A percentile compares a stretch with the other conserved stretches of the same genome.
Conservation (phyloP, 1,140 invertebrate species). For the Leguminivora glycinivorella region DNA sequence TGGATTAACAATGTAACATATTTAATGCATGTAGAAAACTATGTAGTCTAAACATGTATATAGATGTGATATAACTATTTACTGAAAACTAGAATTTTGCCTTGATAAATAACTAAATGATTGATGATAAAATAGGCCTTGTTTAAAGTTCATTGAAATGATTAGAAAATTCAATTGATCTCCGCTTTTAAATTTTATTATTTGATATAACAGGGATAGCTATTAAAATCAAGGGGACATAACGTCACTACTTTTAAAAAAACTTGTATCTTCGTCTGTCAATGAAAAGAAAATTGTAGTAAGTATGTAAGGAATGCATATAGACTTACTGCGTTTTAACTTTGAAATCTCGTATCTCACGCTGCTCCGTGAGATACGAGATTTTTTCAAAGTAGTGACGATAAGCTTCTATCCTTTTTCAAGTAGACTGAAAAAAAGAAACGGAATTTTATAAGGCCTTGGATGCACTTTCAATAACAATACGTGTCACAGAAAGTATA, state of each 20-base stretch:
- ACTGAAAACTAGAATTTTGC: not conserved
- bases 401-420: not conserved
- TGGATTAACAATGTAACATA: not conserved
- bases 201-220: not conserved
- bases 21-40: constrained; percentile 3
- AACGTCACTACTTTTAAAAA: too few species aligned
- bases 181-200: not conserved
- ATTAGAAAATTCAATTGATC: constrained; percentile 18
- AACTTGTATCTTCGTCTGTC: too few species aligned
- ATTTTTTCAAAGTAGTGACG: too few species aligned
- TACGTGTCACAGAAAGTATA: not conserved
- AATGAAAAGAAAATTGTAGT: too few species aligned
- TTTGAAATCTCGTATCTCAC: too few species aligned
- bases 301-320: too few species aligned
- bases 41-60: constrained; percentile 13
- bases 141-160: not conserved
- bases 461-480: not conserved
- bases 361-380: too few species aligned
- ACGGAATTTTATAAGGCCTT: not conserved
- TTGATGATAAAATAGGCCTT: not conserved
- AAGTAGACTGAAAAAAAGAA: not conserved
- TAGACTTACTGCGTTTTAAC: too few species aligned
- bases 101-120: not conserved
- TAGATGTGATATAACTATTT: not conserved
- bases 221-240: not conserved